Base-by-base conservation (phyloP, 2,113 vertebrate species). In the Perognathus longimembris region DNA sequence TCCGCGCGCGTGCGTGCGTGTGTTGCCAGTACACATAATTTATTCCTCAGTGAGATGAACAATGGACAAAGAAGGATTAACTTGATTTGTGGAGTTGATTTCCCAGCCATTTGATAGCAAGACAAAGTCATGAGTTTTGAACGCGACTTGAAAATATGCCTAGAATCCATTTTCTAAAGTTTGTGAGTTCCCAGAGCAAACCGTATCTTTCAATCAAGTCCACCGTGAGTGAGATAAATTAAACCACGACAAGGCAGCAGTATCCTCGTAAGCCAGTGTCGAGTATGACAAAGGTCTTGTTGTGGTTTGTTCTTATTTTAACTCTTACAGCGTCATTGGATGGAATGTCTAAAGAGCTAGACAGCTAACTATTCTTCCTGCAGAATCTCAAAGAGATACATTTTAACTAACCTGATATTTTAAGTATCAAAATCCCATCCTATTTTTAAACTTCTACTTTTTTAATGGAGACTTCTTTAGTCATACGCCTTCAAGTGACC, bases 61-160 rank as follows among this genome's bases (percentile, higher is more conserved):
- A 45, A 85, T 17, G 40, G 66, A 79, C 40, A 89, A 90, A 88
- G 38, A 82, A 61, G 64, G 34, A 59, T 5, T 26, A 17, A 12
- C 42, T 86, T 73, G 26, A 83, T 32, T 91, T 66, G 82, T 10
- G 85, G 42, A n/a, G 63, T 64, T 81, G 50, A 61, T 40, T 88
- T 91, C 42, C 69, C 2, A 73, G 42, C 40, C 34, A 57, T 73
- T 91, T 59, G 70, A 28, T 54, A 85, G 36, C 66, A 87, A 94
- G 75, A 81, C 6, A 83, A 87, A 82, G 67, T 71, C 24, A 86
- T n/a, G 32, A 42, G 50, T 88, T 69, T 66, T n/a, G n/a, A n/a
- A n/a, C n/a, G n/a, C n/a, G n/a, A n/a, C n/a, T n/a, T 66, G 64
- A 91, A 90, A 87, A 45, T 54, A 91, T 83, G 67, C 32, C 63